phyloP scores from a whole-genome alignment of 2,888 invertebrate genomes.

The Cephus rjabovi region DNA sequence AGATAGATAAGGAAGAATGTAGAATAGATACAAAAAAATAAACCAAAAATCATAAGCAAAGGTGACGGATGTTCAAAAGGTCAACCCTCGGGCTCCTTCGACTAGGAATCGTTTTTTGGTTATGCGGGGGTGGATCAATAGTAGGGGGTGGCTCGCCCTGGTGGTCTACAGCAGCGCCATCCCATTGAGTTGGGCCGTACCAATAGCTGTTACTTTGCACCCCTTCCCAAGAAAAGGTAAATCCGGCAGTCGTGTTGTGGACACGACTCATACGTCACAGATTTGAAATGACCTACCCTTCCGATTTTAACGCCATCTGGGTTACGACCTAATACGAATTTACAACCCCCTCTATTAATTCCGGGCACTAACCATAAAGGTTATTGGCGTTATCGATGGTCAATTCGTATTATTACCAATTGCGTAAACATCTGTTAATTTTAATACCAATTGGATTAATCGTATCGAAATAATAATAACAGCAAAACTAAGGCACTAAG shows the following conservation, averaged over 20 bases:
- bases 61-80: not conserved
- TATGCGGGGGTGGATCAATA: slow-evolving; percentile 45
- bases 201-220: slow-evolving; percentile 40
- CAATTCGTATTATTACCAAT: not conserved
- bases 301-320: not conserved
- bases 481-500: not conserved
- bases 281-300: not conserved
- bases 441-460: not conserved
- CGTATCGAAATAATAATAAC: not conserved
- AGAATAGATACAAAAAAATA: not conserved
- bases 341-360: not conserved
- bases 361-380: not conserved
- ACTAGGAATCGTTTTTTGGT: slow-evolving; percentile 23
- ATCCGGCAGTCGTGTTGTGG: not conserved
- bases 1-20: not conserved
- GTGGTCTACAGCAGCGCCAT: slow-evolving; percentile 42
- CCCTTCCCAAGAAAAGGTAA: not conserved
- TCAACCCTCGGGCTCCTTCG: slow-evolving; percentile 20
- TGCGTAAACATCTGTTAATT: not conserved
- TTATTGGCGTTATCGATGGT: not conserved
- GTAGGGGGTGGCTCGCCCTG: slow-evolving; percentile 34
- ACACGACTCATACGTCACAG: not conserved
- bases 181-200: slow-evolving; percentile 36
- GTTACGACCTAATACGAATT: not conserved
- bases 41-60: not conserved